Percentiles rank a stretch among this genome's conserved stretches.
Conservation (phyloP, 2,888 invertebrate genomes). For the Strigamia crassipes region DNA sequence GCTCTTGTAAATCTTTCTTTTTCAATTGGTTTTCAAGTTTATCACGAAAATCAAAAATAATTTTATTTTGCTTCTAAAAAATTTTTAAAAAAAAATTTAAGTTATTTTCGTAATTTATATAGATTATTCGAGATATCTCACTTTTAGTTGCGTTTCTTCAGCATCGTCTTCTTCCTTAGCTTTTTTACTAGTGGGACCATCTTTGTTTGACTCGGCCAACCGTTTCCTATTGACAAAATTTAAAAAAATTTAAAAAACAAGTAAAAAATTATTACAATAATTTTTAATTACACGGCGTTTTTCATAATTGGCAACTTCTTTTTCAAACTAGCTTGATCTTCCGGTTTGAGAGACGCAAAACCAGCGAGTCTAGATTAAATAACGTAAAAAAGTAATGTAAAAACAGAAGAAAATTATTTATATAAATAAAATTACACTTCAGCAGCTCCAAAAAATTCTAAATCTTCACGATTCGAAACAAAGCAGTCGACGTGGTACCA, state of each 20-base stretch:
- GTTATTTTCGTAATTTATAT: not conserved
- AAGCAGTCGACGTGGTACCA: slow-evolving; percentile 96
- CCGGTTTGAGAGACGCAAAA: slow-evolving; percentile 69
- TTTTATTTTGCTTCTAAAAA: slow-evolving; percentile 71
- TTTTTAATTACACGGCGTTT: slow-evolving; percentile 35
- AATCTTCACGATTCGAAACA: slow-evolving; percentile 71
- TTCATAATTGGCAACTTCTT: slow-evolving; percentile 68
- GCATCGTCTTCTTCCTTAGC: slow-evolving; percentile 58
- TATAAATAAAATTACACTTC: not conserved
- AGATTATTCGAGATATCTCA: not conserved
- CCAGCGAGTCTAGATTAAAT: slow-evolving; percentile 69
- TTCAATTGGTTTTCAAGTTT: slow-evolving; percentile 65
- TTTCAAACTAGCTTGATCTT: slow-evolving; percentile 71
- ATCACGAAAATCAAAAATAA: slow-evolving; percentile 71
- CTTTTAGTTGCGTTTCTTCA: slow-evolving; percentile 65
- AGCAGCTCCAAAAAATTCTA: slow-evolving; percentile 70
- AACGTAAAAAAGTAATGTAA: not conserved
- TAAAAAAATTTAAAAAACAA: not conserved
- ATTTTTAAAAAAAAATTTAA: not conserved
- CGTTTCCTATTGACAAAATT: not conserved
- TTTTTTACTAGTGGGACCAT: slow-evolving; percentile 63
- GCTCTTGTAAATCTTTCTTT: slow-evolving; percentile 66
- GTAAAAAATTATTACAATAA: not conserved
- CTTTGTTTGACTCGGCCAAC: slow-evolving; percentile 13
- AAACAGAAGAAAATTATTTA: not conserved